Conservation (phyloP, 2,113 vertebrate species). For the Cricetomys ansorgei region DNA sequence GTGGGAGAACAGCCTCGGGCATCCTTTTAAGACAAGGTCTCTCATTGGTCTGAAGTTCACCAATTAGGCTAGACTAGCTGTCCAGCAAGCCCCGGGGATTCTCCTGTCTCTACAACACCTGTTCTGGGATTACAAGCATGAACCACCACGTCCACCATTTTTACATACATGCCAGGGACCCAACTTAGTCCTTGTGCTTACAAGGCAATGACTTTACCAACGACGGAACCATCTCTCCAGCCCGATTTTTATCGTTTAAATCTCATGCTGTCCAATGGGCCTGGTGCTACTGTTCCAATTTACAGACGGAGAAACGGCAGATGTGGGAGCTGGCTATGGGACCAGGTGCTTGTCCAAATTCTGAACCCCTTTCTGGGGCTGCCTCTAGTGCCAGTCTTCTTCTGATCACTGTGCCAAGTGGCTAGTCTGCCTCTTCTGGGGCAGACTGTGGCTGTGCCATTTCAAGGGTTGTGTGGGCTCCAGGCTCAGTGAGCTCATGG, state of each 20-base stretch:
- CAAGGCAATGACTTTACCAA: too few species aligned
- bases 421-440: background rate
- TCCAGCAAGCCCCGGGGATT: background rate
- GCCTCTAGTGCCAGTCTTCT: background rate
- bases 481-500: background rate
- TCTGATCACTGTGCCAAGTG: background rate
- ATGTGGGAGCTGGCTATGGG: background rate
- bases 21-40: background rate
- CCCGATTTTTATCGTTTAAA: background rate
- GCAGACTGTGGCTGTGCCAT: background rate
- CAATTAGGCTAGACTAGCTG: background rate
- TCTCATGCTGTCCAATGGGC: background rate
- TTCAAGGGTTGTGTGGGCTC: background rate
- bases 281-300: background rate
- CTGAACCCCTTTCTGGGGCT: background rate
- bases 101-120: background rate
- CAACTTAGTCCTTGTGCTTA: too few species aligned
- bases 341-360: background rate
- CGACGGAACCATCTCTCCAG: background rate
- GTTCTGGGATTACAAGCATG: background rate
- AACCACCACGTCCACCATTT: background rate
- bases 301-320: background rate
- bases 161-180: background rate
- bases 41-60: background rate
- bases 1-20: background rate